Conservation (phyloP, 1,140 invertebrate species). For the Rhopalosiphum maidis region DNA sequence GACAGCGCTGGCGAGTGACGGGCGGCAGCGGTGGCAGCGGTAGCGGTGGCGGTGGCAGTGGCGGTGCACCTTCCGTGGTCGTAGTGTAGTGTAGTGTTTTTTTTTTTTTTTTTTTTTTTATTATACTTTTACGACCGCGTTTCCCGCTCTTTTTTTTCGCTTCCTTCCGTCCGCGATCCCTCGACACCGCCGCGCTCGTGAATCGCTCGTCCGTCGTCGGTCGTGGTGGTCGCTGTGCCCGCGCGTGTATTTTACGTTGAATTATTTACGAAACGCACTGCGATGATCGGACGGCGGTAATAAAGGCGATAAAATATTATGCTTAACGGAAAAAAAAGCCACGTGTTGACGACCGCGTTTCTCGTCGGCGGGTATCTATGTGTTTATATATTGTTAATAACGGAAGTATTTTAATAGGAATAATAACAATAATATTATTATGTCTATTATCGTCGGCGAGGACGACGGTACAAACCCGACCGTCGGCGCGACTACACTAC, state of each 20-base stretch:
- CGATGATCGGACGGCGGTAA: background rate
- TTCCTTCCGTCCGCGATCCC: background rate
- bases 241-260: background rate
- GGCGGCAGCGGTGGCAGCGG: background rate
- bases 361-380: too few relatives aligned
- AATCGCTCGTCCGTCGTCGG: background rate
- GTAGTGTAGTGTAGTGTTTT: background rate
- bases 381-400: background rate
- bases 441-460: background rate
- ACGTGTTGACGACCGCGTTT: background rate
- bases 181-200: background rate
- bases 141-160: constrained; percentile 47
- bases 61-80: constrained; percentile 32
- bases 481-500: background rate
- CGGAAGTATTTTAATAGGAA: background rate
- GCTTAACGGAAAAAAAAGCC: background rate
- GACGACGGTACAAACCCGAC: background rate
- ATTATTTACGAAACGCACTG: background rate
- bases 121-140: constrained; percentile 48
- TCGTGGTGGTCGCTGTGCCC: background rate
- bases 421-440: background rate
- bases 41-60: background rate
- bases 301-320: background rate
- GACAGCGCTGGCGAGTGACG: constrained; percentile 36
- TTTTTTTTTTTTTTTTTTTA: constrained; percentile 28